A percentile compares a stretch with the other conserved stretches of the same genome.
Evolutionary conservation across 2,797 vertebrate genomes (phyloP).

Genomic region (Rhabdophis nuchalis): DNA sequence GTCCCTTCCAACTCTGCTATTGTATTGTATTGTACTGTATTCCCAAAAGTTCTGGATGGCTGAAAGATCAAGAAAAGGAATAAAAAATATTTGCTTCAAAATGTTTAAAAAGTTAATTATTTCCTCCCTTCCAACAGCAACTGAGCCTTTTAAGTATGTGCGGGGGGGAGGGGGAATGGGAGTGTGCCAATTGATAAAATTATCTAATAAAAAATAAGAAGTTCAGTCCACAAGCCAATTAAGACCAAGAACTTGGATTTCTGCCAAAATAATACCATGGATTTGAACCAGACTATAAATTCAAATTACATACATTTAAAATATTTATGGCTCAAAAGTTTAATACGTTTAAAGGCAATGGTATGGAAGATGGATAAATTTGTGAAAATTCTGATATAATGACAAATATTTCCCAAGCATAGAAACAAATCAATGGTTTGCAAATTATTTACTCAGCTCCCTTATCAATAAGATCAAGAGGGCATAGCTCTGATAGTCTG

Average conservation of each 20-base stretch:
- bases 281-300: conserved; percentile 12
- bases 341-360: conserved; percentile 18
- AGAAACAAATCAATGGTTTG: no score
- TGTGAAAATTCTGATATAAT: conserved; percentile 25
- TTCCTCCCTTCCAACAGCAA: neutral
- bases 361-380: neutral
- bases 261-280: neutral
- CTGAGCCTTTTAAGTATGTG: neutral
- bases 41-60: neutral
- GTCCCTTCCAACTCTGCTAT: no score
- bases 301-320: neutral
- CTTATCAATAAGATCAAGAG: no score
- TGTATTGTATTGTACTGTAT: no score
- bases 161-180: neutral
- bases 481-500: no score
- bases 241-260: conserved; percentile 15
- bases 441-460: no score
- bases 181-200: neutral
- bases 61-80: neutral
- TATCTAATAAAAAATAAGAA: conserved; percentile 19
- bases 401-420: neutral
- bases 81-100: rapidly evolving
- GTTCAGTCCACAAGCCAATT: conserved; percentile 3
- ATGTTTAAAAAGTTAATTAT: neutral
- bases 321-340: neutral